Evolutionary conservation across 2,797 vertebrate genomes (phyloP), one percentile per base, ranked within the genome.

Genomic region (Girardinus metallicus): DNA sequence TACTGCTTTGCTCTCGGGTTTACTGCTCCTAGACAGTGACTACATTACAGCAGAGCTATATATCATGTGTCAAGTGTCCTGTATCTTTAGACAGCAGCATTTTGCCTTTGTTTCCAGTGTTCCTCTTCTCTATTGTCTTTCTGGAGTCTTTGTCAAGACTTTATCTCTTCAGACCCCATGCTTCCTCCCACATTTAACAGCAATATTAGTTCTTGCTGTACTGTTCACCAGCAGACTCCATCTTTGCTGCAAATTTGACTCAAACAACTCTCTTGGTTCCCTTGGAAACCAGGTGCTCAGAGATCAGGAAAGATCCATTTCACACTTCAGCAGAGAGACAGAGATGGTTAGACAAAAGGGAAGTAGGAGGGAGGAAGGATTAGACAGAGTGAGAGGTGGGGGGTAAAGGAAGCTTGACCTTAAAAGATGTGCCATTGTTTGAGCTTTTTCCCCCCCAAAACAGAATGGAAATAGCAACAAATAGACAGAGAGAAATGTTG

Each of bases 271-370:
- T 86, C 80, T 79, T 82, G 86, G 94, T 96, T 96, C 93, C 95
- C 94, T 93, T 95, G 95, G 95, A 94, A 96, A 96, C 95, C 91
- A 94, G 93, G 91, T 94, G 89, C 90, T 92, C 83, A 74, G 91
- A 92, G 91, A 95, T 95, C 89, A 90, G 93, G 87, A 93, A 90
- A 92, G 94, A 95, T 96, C 94, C 85, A 94, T 95, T 95, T 94
- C 93, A 93, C 92, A 93, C 94, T 95, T 94, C 84, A 94, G 91
- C 85, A 87, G 76, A 85, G 85, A 90, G 86, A 93, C 90, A 92
- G 88, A 88, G 88, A 89, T 84, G 87, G 82, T 90, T 89, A 87
- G 88, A 92, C 89, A 89, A 88, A 93, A 83, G 75, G 74, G 85
- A 93, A 90, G 92, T 90, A 86, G 84, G 88, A 93, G 86, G 88